phyloP scores from a whole-genome alignment of 2,888 invertebrate species.

The Rugalucina vietnamica region DNA sequence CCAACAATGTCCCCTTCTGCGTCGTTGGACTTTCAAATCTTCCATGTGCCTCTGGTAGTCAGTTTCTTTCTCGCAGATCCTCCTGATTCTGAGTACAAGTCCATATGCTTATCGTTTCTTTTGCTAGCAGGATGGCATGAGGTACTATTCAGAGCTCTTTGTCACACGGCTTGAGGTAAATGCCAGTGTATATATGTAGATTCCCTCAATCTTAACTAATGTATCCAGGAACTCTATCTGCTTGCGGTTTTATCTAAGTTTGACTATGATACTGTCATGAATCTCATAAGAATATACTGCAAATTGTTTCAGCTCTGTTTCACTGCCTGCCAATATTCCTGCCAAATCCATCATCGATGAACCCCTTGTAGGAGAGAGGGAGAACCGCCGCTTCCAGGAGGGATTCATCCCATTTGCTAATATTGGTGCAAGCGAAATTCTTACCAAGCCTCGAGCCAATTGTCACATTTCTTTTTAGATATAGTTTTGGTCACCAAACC shows the following conservation, averaged over 20 bases:
- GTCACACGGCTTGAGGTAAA: no score
- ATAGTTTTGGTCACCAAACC: no score
- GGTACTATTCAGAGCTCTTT: no score
- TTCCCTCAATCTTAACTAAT: neutral
- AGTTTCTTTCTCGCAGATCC: slow-evolving; percentile 11
- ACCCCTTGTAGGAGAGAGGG: no score
- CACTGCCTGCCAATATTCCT: slow-evolving; percentile 10
- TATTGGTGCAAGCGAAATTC: no score
- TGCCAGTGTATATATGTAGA: neutral
- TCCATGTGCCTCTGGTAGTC: slow-evolving; percentile 6
- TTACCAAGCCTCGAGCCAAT: no score
- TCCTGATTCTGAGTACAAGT: neutral
- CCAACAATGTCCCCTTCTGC: slow-evolving; percentile 11
- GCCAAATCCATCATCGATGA: no score
- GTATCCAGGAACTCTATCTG: neutral
- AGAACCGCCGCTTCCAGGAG: no score
- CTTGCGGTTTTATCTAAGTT: neutral
- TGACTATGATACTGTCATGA: slow-evolving; percentile 9
- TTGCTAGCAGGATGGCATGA: neutral
- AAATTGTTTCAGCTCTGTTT: neutral
- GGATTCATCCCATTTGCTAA: no score
- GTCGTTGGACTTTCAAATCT: slow-evolving; percentile 1
- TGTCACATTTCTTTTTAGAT: no score
- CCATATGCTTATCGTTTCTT: slow-evolving; percentile 17
- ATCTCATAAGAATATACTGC: neutral